These are phyloP conservation scores for Capricornis sumatraensis DNA, from an alignment of 2,113 vertebrate genomes.

Conservation along the genomic window DNA sequence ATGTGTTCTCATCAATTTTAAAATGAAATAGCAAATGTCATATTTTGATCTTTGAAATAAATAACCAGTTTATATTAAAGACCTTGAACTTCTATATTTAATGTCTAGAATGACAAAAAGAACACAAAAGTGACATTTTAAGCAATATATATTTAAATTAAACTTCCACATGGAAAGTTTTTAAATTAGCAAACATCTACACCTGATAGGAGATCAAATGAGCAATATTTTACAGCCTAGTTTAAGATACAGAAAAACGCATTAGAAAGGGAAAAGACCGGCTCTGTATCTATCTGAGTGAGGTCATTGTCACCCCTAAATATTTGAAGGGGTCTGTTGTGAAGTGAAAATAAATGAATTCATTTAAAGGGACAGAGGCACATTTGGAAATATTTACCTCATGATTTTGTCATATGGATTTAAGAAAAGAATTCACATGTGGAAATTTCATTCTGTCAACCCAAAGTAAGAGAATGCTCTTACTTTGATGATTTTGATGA, in stretches of 20 bases:
- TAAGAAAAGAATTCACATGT: slow-evolving; percentile 30
- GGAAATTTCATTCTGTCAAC: slow-evolving; percentile 56
- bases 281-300: slow-evolving; percentile 56
- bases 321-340: slow-evolving; percentile 58
- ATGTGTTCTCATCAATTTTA: not conserved
- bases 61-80: not conserved
- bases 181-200: slow-evolving; percentile 39
- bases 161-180: not conserved
- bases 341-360: slow-evolving; percentile 71
- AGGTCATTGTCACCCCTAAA: slow-evolving; percentile 50
- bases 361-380: slow-evolving; percentile 62
- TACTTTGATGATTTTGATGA: slow-evolving; percentile 57
- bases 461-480: slow-evolving; percentile 54
- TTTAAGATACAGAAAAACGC: slow-evolving; percentile 38
- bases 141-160: not conserved
- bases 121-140: not conserved
- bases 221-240: slow-evolving; percentile 41
- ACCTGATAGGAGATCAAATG: slow-evolving; percentile 10
- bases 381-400: slow-evolving; percentile 66
- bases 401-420: slow-evolving; percentile 34
- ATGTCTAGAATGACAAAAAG: not conserved
- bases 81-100: not conserved
- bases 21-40: not conserved
- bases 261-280: not conserved
- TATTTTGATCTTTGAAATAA: slow-evolving; percentile 10